These are phyloP conservation scores for Penaeus indicus DNA, from an alignment of 1,140 invertebrate species.

Conservation along the genomic window DNA sequence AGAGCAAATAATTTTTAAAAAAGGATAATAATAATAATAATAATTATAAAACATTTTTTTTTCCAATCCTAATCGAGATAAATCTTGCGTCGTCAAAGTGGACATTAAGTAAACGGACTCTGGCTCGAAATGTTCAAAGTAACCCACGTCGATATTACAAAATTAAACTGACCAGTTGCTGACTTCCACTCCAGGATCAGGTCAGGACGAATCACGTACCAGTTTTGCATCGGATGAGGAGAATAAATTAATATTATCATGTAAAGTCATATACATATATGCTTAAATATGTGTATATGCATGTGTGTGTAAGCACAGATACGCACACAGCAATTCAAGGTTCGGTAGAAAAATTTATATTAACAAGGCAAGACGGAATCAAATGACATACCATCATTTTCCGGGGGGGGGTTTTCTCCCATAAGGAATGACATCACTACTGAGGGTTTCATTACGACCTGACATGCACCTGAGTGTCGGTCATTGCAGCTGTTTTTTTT, in stretches of 20 bases:
- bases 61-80: background rate
- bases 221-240: background rate
- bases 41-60: background rate
- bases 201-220: background rate
- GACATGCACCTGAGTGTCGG: background rate
- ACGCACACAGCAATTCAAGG: background rate
- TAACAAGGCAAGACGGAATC: too few relatives aligned
- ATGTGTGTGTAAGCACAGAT: background rate
- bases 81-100: background rate
- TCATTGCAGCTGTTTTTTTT: too few relatives aligned
- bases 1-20: background rate
- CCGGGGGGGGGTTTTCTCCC: too few relatives aligned
- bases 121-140: background rate
- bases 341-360: too few relatives aligned
- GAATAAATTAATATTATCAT: background rate
- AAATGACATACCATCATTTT: too few relatives aligned
- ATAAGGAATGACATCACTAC: too few relatives aligned
- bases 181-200: background rate
- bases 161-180: background rate
- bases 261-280: conserved; percentile 4
- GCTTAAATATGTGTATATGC: background rate
- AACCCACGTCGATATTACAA: background rate
- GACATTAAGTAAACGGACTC: background rate
- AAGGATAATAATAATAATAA: background rate
- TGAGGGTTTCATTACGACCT: background rate